A percentile compares a stretch with the other conserved stretches of the same genome.
These are phyloP conservation scores for Chiridota heheva DNA, from an alignment of 35 echinoderm and acorn worm genomes.

Conservation along the genomic window DNA sequence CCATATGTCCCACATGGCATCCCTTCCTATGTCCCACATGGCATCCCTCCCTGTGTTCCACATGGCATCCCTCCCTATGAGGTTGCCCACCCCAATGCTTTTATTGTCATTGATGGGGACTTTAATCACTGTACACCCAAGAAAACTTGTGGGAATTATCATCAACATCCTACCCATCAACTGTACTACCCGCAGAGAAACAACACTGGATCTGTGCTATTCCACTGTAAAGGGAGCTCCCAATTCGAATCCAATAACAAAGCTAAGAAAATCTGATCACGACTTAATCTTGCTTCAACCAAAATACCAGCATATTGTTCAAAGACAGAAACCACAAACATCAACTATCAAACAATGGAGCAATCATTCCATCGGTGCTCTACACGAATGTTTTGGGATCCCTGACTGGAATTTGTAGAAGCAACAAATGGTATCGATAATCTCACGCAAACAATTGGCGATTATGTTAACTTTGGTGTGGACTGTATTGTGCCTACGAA, in stretches of 20 bases:
- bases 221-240: slow-evolving; percentile 5
- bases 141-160: not conserved
- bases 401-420: slow-evolving; percentile 3
- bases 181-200: not conserved
- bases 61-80: no score
- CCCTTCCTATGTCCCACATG: no score
- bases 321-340: slow-evolving; percentile 17
- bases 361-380: not conserved
- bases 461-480: not conserved
- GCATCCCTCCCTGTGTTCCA: no score
- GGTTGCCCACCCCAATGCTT: slow-evolving; percentile 7
- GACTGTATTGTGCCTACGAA: not conserved
- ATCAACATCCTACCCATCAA: not conserved
- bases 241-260: no score
- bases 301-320: slow-evolving; percentile 44
- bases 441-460: slow-evolving; percentile 30
- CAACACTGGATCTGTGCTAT: slow-evolving; percentile 33
- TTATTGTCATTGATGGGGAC: slow-evolving; percentile 43
- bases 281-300: slow-evolving; percentile 31
- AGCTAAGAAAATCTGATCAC: slow-evolving; percentile 37
- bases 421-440: slow-evolving; percentile 21
- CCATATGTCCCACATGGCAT: no score
- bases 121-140: slow-evolving; percentile 29
- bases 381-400: not conserved
- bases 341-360: slow-evolving; percentile 40